Conservation (phyloP, 2,888 invertebrate genomes). For the Harpagoxenus sublaevis region DNA sequence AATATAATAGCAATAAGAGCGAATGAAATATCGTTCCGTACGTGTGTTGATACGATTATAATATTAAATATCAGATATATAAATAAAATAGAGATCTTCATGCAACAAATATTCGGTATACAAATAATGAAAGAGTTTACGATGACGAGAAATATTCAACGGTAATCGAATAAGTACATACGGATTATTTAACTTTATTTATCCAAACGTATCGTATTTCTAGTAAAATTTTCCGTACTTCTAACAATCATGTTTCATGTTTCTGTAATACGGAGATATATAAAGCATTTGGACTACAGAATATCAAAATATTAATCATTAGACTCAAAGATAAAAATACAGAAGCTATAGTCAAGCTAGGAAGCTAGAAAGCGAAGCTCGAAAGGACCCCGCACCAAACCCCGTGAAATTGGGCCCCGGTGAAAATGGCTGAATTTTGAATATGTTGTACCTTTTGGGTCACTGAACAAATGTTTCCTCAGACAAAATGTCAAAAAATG, state of each 20-base stretch:
- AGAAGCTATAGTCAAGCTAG: no score
- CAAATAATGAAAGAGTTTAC: neutral
- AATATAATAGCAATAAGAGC: neutral
- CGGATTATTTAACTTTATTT: constrained; percentile 4
- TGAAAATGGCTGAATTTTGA: no score
- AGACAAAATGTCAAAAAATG: no score
- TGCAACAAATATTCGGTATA: neutral
- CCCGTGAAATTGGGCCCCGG: no score
- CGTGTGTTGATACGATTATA: neutral
- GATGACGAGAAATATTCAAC: neutral
- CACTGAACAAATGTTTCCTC: no score
- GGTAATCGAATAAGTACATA: neutral
- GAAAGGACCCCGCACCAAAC: no score
- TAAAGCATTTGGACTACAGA: neutral
- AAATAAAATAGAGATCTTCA: neutral
- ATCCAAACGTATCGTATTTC: constrained; percentile 13
- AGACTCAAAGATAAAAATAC: neutral
- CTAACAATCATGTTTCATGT: neutral
- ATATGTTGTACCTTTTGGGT: no score
- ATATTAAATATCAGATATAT: neutral
- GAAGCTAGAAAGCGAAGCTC: neutral
- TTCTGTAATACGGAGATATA: neutral
- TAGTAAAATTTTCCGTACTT: neutral
- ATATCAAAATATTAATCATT: neutral
- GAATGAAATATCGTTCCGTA: neutral